Conservation (phyloP, 2,113 vertebrate species). For the Variabilichromis moorii region DNA sequence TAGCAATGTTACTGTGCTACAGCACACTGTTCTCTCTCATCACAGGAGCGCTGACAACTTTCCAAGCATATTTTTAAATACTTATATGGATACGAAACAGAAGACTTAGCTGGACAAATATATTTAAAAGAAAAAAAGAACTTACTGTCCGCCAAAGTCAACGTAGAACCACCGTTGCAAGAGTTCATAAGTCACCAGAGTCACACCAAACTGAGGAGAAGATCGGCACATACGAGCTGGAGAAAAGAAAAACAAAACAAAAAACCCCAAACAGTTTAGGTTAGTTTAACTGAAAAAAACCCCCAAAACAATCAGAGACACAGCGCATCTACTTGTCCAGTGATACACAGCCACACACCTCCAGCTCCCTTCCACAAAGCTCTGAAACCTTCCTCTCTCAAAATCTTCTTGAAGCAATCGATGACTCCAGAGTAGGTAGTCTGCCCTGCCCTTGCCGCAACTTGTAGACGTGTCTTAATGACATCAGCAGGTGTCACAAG, state of each 20-base stretch:
- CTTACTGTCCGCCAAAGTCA: conserved; percentile 96
- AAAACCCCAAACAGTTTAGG: neutral
- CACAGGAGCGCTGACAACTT: neutral
- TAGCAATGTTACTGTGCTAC: neutral
- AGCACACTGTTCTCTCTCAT: rapidly evolving
- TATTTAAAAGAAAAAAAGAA: neutral
- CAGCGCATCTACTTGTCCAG: neutral
- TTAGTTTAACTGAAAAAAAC: rapidly evolving
- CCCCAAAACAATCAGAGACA: neutral
- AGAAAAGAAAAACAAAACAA: neutral
- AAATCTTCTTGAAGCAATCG: conserved; percentile 92
- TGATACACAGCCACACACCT: conserved; percentile 67
- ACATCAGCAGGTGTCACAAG: conserved; percentile 98
- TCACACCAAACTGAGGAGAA: conserved; percentile 97
- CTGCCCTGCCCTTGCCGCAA: conserved; percentile 93
- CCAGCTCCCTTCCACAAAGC: conserved; percentile 96
- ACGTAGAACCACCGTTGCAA: conserved; percentile 94
- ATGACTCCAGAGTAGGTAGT: conserved; percentile 88
- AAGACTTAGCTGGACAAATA: neutral
- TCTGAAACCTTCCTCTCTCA: conserved; percentile 85
- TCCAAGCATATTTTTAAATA: neutral
- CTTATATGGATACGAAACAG: neutral
- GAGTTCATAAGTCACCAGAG: conserved; percentile 93
- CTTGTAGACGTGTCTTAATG: conserved; percentile 97
- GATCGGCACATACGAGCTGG: conserved; percentile 95